Evolutionary conservation across 2,113 vertebrate species (phyloP), one percentile per base, ranked within the genome.

Genomic region (Elephantulus edwardii): DNA sequence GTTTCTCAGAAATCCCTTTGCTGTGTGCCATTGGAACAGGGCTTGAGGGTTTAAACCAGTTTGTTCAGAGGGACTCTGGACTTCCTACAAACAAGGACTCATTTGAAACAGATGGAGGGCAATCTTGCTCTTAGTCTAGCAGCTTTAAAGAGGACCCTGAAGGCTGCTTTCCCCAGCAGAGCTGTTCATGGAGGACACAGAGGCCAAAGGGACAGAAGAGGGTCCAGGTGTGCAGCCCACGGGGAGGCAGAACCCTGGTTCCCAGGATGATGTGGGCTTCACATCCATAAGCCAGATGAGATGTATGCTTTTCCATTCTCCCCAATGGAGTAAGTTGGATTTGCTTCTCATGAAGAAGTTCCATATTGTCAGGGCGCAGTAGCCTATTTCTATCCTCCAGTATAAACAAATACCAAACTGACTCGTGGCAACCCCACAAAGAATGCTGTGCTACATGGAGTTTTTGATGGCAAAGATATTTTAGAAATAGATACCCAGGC

Each of bases 1-100:
- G 22, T 30, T 95, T 96, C 95, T 97, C 96, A 96, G 95, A 97
- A 97, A 97, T 80, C 91, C 91, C 42, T 86, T 87, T 50, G 92
- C 95, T 90, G 93, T 91, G 85, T 79, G 92, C 91, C 28, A 6
- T 52, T 91, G 1, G 58, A 90, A 95, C 76, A 60, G 88, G 10
- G 1, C 22, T 77, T 74, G 60, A 94, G 84, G 93, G 91, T 86
- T 95, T 83, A 81, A 94, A 95, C 83, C 89, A 92, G 83, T 77
- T 89, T 83, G 8, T 54, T 88, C 81, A 52, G 86, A 3, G 0
- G 42, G 62, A 88, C 9, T 26, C 90, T 95, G 92, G 84, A 86
- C 86, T 89, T 90, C 86, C 1, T 20, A 75, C 71, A 91, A 81
- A 96, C 96, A 96, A 97, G 92, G 91, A 80, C 82, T 91, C 50